These are phyloP conservation scores for Stenurella melanura DNA, from an alignment of 2,888 invertebrate species.

Conservation along the genomic window DNA sequence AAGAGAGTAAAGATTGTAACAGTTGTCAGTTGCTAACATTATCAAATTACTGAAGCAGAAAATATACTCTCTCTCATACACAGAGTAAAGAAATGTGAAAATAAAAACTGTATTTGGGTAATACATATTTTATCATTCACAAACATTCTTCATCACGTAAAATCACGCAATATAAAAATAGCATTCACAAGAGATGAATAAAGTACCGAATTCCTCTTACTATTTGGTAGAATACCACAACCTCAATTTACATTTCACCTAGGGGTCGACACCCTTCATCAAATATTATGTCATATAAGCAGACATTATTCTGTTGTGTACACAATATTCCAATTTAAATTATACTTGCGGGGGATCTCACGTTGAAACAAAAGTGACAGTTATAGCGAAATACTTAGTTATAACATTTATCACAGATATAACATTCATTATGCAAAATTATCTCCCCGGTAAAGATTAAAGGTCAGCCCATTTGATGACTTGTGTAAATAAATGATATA, in stretches of 20 bases:
- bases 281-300: neutral
- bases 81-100: conserved; percentile 1
- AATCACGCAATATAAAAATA: neutral
- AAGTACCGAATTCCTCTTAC: conserved; percentile 2
- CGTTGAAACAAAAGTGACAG: neutral
- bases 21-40: conserved; percentile 23
- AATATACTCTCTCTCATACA: conserved; percentile 5
- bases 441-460: too few species aligned
- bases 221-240: neutral
- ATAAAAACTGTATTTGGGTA: neutral
- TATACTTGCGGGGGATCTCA: neutral
- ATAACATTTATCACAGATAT: too few species aligned
- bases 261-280: neutral
- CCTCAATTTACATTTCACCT: neutral
- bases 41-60: neutral
- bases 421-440: too few species aligned
- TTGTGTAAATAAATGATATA: too few species aligned
- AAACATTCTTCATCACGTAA: neutral
- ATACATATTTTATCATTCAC: conserved; percentile 2
- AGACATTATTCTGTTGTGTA: neutral
- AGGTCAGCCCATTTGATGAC: too few species aligned
- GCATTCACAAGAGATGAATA: neutral
- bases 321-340: neutral
- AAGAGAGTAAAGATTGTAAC: conserved; percentile 29
- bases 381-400: too few species aligned